phyloP scores from a whole-genome alignment of 2,797 vertebrate genomes.

The Rallus crepitans region DNA sequence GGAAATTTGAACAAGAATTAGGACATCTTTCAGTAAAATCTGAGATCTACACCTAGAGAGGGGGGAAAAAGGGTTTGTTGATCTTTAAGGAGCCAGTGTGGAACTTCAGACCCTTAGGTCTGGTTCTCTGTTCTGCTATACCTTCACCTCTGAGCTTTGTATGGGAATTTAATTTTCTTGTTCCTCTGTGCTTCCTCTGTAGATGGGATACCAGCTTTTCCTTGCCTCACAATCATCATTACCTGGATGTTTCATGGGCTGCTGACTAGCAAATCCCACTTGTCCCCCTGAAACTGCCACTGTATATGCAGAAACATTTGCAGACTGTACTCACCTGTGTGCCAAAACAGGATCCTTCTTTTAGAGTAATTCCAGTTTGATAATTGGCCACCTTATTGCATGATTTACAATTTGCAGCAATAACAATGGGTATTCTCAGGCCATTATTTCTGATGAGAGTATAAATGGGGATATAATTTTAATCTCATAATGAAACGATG shows the following conservation, averaged over 20 bases:
- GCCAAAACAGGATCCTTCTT: constrained; percentile 8
- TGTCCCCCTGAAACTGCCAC: neutral
- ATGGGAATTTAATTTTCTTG: neutral
- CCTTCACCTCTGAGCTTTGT: neutral
- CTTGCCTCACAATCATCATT: neutral
- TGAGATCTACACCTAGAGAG: neutral
- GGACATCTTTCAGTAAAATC: neutral
- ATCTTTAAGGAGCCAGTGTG: neutral
- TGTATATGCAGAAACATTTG: neutral
- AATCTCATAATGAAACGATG: constrained; percentile 64
- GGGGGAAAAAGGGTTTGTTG: rapidly evolving
- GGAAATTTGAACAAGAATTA: neutral
- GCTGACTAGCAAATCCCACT: neutral
- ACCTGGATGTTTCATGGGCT: neutral
- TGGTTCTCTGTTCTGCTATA: neutral
- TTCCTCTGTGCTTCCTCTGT: rapidly evolving
- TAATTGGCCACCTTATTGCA: neutral
- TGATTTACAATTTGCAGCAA: constrained; percentile 48
- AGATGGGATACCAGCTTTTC: neutral
- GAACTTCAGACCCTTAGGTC: neutral
- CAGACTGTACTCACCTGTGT: neutral
- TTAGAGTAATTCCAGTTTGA: neutral
- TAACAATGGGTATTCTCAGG: constrained; percentile 32
- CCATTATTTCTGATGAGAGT: constrained; percentile 53
- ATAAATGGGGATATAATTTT: constrained; percentile 48